Percentiles rank a stretch among this genome's conserved stretches.
Conservation (phyloP, 2,113 vertebrate species). For the Otus sunia region DNA sequence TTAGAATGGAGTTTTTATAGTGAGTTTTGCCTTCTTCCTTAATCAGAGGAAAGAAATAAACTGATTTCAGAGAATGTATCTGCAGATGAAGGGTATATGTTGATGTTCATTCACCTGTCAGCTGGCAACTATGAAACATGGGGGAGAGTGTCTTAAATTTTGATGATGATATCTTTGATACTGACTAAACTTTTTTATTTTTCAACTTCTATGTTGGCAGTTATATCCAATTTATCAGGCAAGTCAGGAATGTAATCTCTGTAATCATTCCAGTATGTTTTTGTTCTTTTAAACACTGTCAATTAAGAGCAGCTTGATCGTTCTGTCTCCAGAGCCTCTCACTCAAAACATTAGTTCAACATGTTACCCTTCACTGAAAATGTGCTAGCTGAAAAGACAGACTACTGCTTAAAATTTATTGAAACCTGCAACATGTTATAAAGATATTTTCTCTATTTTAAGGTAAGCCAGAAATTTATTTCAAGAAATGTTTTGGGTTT, state of each 20-base stretch:
- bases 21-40: background rate
- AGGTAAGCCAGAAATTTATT: background rate
- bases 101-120: background rate
- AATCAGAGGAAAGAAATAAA: background rate
- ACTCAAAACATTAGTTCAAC: background rate
- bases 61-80: background rate
- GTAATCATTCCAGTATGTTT: background rate
- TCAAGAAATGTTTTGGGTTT: background rate
- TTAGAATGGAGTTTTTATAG: background rate
- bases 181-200: background rate
- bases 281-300: background rate
- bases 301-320: background rate
- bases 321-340: background rate
- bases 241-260: background rate
- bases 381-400: background rate
- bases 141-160: background rate
- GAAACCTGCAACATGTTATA: background rate
- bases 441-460: background rate
- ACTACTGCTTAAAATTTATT: background rate
- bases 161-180: background rate
- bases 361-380: background rate
- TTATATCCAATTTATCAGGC: background rate
- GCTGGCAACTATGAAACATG: background rate
- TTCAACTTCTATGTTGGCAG: background rate
- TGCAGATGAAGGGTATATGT: background rate